A percentile compares a stretch with the other conserved stretches of the same genome.
These are phyloP conservation scores for Gortyna flavago DNA, from an alignment of 2,888 invertebrate genomes.

Conservation along the genomic window DNA sequence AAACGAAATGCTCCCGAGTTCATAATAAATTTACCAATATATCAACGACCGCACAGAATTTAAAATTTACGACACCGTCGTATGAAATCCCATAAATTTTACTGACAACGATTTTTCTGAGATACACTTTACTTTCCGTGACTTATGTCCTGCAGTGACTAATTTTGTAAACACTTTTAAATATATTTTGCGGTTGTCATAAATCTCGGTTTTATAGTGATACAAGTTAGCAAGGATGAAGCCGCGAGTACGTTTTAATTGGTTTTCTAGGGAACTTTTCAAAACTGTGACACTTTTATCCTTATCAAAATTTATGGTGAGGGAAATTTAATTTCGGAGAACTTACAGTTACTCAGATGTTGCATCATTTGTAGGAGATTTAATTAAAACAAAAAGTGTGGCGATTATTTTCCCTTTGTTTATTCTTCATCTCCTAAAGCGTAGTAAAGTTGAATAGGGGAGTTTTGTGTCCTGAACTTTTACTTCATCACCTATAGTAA, in stretches of 20 bases:
- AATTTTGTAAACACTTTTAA: constrained; percentile 65
- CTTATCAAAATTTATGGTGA: constrained; percentile 65
- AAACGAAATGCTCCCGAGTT: constrained; percentile 67
- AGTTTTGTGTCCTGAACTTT: neutral
- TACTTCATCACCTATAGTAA: neutral
- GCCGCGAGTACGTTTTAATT: constrained; percentile 67
- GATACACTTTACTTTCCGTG: constrained; percentile 41
- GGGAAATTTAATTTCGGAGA: constrained; percentile 64
- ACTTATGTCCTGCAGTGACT: constrained; percentile 65
- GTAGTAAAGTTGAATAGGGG: neutral
- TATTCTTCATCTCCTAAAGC: neutral
- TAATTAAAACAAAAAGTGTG: constrained; percentile 42
- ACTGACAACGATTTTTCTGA: constrained; percentile 60
- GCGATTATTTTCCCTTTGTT: constrained; percentile 37
- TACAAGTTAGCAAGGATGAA: constrained; percentile 49
- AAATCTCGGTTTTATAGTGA: constrained; percentile 73
- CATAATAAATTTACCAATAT: constrained; percentile 67
- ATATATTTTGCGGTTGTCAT: constrained; percentile 70
- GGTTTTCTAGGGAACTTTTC: constrained; percentile 69
- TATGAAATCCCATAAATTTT: constrained; percentile 68
- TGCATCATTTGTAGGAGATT: constrained; percentile 27
- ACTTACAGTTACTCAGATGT: constrained; percentile 37
- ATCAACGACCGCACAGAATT: constrained; percentile 63
- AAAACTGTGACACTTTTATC: constrained; percentile 67
- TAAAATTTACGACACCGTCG: constrained; percentile 67